Evolutionary conservation across 1,140 invertebrate genomes (phyloP).

Genomic region (Eriosoma lanigerum): DNA sequence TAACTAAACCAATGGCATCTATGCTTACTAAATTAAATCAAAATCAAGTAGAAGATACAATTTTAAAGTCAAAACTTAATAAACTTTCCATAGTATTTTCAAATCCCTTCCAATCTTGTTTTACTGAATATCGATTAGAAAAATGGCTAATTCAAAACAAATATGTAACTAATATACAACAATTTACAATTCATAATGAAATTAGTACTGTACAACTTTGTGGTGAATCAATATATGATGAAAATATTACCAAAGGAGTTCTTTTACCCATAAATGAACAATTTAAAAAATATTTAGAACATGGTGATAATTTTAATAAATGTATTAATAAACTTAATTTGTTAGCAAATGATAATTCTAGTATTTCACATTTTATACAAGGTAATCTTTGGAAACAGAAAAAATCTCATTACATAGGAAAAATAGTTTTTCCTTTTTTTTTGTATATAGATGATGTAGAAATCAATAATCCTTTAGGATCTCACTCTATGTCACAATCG

Average conservation of each 20-base stretch:
- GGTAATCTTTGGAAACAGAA: background rate
- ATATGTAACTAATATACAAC: background rate
- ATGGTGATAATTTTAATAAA: conserved; percentile 12
- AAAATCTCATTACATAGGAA: background rate
- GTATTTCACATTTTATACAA: background rate
- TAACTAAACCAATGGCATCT: background rate
- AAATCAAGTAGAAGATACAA: background rate
- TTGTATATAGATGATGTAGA: background rate
- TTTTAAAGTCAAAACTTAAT: background rate
- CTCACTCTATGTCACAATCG: background rate
- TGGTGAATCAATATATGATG: background rate
- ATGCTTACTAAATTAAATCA: background rate
- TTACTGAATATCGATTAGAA: background rate
- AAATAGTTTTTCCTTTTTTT: background rate
- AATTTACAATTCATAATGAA: conserved; percentile 1
- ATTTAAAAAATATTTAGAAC: conserved; percentile 17
- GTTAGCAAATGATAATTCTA: background rate
- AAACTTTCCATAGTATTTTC: background rate
- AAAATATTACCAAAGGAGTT: background rate
- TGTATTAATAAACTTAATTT: no score
- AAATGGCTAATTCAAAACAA: background rate
- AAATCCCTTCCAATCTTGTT: background rate
- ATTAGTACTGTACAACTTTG: background rate
- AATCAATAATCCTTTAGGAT: background rate
- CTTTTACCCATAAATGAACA: background rate